Conservation (phyloP, 2,113 vertebrate genomes). For the Clarias magur region DNA sequence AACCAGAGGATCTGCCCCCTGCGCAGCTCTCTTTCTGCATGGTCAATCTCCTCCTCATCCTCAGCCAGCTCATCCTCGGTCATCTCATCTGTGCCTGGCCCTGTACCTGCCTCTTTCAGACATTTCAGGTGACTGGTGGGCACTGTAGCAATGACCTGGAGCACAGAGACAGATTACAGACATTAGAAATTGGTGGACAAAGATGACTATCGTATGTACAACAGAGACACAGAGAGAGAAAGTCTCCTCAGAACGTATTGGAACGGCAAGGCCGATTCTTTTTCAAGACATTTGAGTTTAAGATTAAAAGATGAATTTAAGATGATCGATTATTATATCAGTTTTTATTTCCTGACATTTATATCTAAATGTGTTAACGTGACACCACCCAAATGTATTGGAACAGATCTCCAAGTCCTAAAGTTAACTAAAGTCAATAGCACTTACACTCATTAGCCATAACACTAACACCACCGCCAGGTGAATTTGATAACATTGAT, state of each 20-base stretch:
- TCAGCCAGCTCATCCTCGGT: conserved; percentile 85
- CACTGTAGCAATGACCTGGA: conserved; percentile 84
- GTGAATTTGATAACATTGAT: too few relatives aligned
- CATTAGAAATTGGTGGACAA: neutral
- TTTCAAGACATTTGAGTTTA: neutral
- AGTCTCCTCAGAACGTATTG: neutral
- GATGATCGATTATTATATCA: neutral
- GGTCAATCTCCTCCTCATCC: conserved; percentile 91
- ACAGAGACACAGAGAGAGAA: too few relatives aligned
- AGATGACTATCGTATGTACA: neutral
- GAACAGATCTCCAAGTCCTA: neutral
- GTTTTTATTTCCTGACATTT: neutral
- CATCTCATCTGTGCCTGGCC: conserved; percentile 81
- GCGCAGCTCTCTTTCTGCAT: conserved; percentile 85
- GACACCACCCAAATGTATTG: neutral
- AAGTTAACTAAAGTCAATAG: neutral
- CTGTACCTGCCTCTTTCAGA: conserved; percentile 86
- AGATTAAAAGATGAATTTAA: neutral
- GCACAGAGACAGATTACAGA: conserved; percentile 16
- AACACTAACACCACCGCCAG: too few relatives aligned
- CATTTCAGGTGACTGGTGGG: conserved; percentile 85
- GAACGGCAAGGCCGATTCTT: neutral
- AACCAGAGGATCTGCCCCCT: conserved; percentile 93
- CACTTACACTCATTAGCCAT: neutral
- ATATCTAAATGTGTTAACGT: neutral